phyloP scores from a whole-genome alignment of 2,797 vertebrate genomes.

The Aotus griseimembra region DNA sequence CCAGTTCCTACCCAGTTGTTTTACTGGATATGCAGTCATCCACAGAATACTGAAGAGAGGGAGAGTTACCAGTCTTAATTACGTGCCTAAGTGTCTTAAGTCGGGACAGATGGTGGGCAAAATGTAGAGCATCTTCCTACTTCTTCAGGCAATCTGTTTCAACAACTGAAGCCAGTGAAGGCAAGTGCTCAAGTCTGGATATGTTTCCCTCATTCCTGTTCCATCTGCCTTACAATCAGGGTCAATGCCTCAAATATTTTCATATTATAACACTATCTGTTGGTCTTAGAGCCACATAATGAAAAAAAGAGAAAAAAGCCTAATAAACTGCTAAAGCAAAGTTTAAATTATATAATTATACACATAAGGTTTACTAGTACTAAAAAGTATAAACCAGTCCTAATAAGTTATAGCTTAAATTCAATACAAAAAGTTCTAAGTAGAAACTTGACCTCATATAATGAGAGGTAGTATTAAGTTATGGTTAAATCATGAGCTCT shows the following conservation, averaged over 20 bases:
- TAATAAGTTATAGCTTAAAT: neutral
- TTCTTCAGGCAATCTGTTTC: slow-evolving; percentile 30
- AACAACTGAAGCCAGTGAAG: slow-evolving; percentile 48
- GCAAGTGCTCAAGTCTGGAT: slow-evolving; percentile 33
- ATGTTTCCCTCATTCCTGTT: neutral
- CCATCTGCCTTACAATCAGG: slow-evolving; percentile 42
- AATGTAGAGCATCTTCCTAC: slow-evolving; percentile 18
- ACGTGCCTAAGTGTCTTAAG: neutral
- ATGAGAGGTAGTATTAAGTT: neutral
- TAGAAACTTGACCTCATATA: neutral
- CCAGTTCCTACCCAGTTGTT: neutral
- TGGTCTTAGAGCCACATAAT: slow-evolving; percentile 17
- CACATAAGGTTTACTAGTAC: neutral
- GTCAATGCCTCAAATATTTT: slow-evolving; percentile 47
- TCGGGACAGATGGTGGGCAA: slow-evolving; percentile 24
- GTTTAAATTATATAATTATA: slow-evolving; percentile 4
- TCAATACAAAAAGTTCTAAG: neutral
- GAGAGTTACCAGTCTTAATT: neutral
- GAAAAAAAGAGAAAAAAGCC: neutral
- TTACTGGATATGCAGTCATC: neutral
- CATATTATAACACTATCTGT: neutral
- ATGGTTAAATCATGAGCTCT: neutral
- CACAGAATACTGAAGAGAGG: neutral
- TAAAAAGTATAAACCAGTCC: slow-evolving; percentile 42
- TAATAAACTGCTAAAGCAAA: slow-evolving; percentile 44